phyloP scores from a whole-genome alignment of 2,797 vertebrate genomes.

The Pteropus rufus region DNA sequence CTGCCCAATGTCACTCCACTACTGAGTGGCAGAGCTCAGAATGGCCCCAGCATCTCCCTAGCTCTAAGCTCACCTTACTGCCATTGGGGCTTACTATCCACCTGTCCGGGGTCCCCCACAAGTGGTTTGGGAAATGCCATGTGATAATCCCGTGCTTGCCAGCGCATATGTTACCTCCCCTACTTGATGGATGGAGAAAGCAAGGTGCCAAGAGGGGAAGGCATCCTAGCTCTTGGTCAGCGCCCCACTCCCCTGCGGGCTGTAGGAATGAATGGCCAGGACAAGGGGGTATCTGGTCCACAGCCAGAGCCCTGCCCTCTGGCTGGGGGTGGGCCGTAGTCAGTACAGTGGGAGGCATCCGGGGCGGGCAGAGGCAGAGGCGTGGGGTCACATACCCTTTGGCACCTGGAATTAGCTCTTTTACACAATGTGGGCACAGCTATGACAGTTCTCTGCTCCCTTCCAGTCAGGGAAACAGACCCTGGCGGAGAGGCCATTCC shows the following conservation, averaged over 20 bases:
- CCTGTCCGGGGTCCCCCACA: not conserved
- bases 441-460: no score
- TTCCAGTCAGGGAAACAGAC: no score
- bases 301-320: not conserved
- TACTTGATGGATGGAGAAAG: not conserved
- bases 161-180: not conserved
- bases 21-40: not conserved
- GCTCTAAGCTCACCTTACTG: not conserved
- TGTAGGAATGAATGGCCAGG: not conserved
- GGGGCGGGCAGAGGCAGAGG: not conserved
- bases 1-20: not conserved
- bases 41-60: not conserved
- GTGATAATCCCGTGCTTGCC: not conserved
- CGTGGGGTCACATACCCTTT: not conserved
- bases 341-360: not conserved
- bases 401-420: no score
- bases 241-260: no score
- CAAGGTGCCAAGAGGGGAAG: not conserved
- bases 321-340: not conserved
- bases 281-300: not conserved
- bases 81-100: not conserved
- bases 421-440: no score
- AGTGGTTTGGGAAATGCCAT: not conserved
- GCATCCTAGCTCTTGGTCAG: not conserved
- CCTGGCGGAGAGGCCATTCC: not conserved